Conservation (phyloP, 2,797 vertebrate species). For the Hylomyscus alleni region DNA sequence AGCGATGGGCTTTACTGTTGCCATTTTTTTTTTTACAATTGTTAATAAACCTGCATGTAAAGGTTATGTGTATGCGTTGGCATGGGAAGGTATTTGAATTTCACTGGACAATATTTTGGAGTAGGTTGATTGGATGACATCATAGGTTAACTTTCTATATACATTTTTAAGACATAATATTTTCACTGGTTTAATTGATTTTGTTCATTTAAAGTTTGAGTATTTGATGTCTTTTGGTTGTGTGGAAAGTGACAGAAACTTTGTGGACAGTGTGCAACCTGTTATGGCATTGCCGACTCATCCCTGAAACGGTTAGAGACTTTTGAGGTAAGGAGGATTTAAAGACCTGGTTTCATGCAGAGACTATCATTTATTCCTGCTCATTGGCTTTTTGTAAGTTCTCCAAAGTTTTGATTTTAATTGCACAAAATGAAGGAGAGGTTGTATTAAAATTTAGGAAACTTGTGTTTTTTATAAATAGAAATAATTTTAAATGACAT, state of each 20-base stretch:
- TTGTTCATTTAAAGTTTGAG: slow-evolving; percentile 30
- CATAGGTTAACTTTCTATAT: neutral
- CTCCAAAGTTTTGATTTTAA: neutral
- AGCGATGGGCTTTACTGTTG: neutral
- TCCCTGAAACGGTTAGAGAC: neutral
- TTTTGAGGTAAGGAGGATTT: neutral
- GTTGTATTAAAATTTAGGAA: slow-evolving; percentile 52
- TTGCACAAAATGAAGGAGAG: slow-evolving; percentile 35
- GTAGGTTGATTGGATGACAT: neutral
- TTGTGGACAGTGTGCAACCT: neutral
- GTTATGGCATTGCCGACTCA: neutral
- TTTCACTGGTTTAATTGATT: slow-evolving; percentile 16
- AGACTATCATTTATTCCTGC: slow-evolving; percentile 2
- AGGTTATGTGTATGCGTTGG: neutral
- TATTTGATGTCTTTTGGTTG: neutral
- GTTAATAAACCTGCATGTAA: neutral
- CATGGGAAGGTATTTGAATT: neutral
- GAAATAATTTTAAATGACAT: neutral
- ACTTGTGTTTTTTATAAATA: neutral
- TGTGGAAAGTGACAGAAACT: slow-evolving; percentile 38
- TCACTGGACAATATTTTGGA: neutral
- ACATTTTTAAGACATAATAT: neutral
- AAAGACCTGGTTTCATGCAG: neutral
- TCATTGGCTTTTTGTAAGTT: neutral
- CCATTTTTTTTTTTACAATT: neutral